Evolutionary conservation across 2,888 invertebrate species (phyloP), one percentile per base, ranked within the genome.

Genomic region (Erebia palarica): DNA sequence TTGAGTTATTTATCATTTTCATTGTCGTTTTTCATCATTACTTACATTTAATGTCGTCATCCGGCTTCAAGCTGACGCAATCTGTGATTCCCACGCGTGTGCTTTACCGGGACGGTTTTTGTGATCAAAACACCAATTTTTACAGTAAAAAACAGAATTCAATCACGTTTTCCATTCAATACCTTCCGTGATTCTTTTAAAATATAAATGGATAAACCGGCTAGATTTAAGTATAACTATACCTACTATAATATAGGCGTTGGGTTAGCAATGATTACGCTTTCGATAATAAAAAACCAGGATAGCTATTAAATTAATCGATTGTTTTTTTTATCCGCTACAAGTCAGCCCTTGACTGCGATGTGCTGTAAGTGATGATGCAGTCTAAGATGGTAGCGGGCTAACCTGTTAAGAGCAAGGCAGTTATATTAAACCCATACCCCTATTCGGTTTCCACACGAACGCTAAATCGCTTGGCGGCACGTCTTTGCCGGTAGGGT

Each of bases 161-260:
- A 84, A 89, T 92, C 92, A 93, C 92, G 92, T 90, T 92, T 90
- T 86, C 86, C 81, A 87, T 90, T 91, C 82, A 88, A 81, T 75
- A 73, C 73, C 75, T 76, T 78, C 75, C 71, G 75, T 75, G 76
- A 75, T 70, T 71, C 66, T 71, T 59, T 66, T 69, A 70, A 68
- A 73, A 71, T 73, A 65, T 73, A 68, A 75, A 67, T 70, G 71
- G 69, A 68, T 60, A 68, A 71, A 67, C 65, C 55, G 57, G 49
- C 55, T 61, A 55, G 66, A 55, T 65, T 65, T 55, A 69, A 51
- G 66, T 63, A 53, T 61, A 63, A 7, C 10, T 16, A 44, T 10
- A 4, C 47, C 47, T 47, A 47, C 5, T 47, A 47, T 47, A 44
- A 11, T 36, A n/a, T 69, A 67, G 36, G 36, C 55, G 21, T 70